Evolutionary conservation across 2,113 vertebrate species (phyloP).

Genomic region (Tachysurus fulvidraco): DNA sequence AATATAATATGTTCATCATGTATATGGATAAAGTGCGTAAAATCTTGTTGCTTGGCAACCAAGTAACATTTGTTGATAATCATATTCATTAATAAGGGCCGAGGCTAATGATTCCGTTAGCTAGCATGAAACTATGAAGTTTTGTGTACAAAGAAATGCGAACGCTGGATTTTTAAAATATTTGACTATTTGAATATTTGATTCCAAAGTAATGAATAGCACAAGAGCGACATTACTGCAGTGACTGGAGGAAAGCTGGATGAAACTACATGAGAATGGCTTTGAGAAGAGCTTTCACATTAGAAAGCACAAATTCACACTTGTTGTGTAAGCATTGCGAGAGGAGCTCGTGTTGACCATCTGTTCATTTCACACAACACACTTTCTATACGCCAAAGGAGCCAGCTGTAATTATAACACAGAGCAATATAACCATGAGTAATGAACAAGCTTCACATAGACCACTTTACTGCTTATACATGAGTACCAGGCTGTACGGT

Average conservation of each 20-base stretch:
- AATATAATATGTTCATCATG: not conserved
- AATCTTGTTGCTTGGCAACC: not conserved
- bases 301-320: not conserved
- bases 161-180: not conserved
- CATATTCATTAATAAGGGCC: not conserved
- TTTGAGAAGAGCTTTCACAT: not conserved
- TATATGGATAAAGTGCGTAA: not conserved
- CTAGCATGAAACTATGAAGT: not conserved
- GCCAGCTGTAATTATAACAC: not conserved
- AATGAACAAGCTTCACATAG: not conserved
- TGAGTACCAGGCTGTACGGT: not conserved
- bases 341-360: not conserved
- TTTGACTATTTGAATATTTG: not conserved
- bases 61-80: not conserved
- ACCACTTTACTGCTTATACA: not conserved
- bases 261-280: not conserved
- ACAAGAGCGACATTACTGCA: not conserved
- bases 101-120: not conserved
- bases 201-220: not conserved
- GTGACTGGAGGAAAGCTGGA: not conserved
- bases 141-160: not conserved
- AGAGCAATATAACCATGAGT: not conserved
- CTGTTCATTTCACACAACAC: constrained; percentile 5
- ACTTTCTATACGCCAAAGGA: too few relatives aligned
- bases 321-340: not conserved